Base-by-base conservation (phyloP, 2,888 invertebrate species). In the Alcis repandata region DNA sequence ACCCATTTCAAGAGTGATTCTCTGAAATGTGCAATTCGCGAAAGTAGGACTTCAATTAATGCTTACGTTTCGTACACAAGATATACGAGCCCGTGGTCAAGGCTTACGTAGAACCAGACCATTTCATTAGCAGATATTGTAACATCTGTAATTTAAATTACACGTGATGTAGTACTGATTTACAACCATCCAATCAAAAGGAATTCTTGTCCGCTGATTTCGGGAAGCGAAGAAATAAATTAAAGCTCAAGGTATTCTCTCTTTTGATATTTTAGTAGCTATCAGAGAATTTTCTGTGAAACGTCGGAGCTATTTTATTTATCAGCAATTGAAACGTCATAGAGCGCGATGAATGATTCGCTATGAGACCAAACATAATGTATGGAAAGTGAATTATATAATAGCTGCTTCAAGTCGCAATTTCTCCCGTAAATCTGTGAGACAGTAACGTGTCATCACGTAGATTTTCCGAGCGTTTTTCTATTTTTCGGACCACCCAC, bases 401-500 rank as follows among this genome's bases (percentile, higher is more conserved):
- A 45, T 36, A 22, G 45, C 41, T 63, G 36, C 60, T 63, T 63
- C 6, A 22, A 17, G 54, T 57, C 51, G 51, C 43, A 56, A 63
- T 61, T 63, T 59, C 48, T 43, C 41, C 46, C 41, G 59, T 69
- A 46, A 67, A 64, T 62, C 46, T 43, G 13, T 17, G 33, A 41
- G 56, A 63, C 60, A 53, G 43, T 19, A n/a, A 33, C 53, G 48
- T 54, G 54, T 62, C 58, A 53, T 60, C 17, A 32, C 40, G 41
- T 54, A 59, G 46, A 48, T 53, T 48, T 46, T 46, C 19, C 45
- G 8, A 36, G 36, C 22, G 15, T 62, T 58, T 54, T 57, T 36
- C 17, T 60, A 46, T 63, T 52, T 59, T 54, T 54, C 49, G 49
- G 72, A 68, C 72, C 72, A 72, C 71, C 68, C 70, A 71, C 68